Base-by-base conservation (phyloP, 2,888 invertebrate genomes). In the Lagria hirta region DNA sequence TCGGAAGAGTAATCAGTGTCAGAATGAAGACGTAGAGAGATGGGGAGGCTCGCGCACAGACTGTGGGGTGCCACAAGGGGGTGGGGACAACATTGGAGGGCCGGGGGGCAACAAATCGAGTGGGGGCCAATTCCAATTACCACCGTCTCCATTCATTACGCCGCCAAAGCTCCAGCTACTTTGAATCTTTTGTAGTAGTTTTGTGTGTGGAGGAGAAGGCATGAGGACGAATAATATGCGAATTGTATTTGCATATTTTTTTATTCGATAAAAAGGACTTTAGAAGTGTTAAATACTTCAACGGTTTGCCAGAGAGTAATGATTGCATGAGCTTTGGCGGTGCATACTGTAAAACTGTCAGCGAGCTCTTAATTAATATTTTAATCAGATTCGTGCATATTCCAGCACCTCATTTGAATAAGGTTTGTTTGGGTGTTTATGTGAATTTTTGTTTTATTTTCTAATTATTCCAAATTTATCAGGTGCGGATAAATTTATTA, bases 61-160 rank as follows among this genome's bases (percentile, higher is more conserved):
- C 68, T 68, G 71, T 71, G 73, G 71, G 69, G 69, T 66, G 61
- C 62, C 67, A 61, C 55, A 50, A 58, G 52, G 60, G 57, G 55
- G 51, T 57, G 47, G 55, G 55, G 49, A 47, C 50, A 33, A 40
- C 42, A 37, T 45, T 46, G 33, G 52, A 21, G 28, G 18, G 5
- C 4, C 48, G 48, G 52, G 50, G 50, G 49, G 58, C 58, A 72
- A 70, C 71, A 74, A 76, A 75, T 75, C 61, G 73, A 68, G 54
- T 55, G 53, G 55, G 57, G 57, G 55, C 44, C 54, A 30, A n/a
- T n/a, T 49, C 55, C 57, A 51, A 60, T 57, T 58, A 56, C 54
- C 42, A 47, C 47, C n/a, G n/a, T n/a, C 43, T 49, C 49, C 54
- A 58, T 57, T 55, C 55, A 56, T 52, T 54, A 53, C 33, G 47